Evolutionary conservation across 2,797 vertebrate species (phyloP).

Genomic region (Acrossocheilus wenchowensis): DNA sequence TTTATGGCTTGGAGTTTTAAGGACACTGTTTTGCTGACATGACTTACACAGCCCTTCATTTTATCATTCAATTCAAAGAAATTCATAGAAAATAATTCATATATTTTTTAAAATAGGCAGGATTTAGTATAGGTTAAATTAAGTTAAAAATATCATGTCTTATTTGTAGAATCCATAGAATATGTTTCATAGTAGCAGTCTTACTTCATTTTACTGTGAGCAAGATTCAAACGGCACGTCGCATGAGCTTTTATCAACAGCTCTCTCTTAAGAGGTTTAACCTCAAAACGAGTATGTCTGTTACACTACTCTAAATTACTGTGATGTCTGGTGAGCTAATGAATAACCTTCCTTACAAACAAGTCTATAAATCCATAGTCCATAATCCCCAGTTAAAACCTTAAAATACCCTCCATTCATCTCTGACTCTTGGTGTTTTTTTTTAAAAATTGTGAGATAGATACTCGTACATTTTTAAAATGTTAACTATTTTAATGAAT

Average conservation of each 20-base stretch:
- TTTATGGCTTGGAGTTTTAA: not conserved
- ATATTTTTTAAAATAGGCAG: too few species aligned
- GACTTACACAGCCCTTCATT: not conserved
- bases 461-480: not conserved
- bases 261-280: not conserved
- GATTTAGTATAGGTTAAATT: not conserved
- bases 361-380: conserved; percentile 2
- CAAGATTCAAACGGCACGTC: not conserved
- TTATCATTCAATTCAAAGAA: not conserved
- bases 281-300: not conserved
- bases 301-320: not conserved
- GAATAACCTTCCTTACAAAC: conserved; percentile 2
- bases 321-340: conserved; percentile 14
- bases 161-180: not conserved
- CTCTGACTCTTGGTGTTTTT: not conserved
- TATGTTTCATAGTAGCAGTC: not conserved
- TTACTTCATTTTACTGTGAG: not conserved
- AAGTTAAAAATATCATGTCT: not conserved
- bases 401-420: not conserved
- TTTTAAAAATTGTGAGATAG: not conserved
- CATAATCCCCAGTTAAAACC: not conserved
- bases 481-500: not conserved
- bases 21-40: not conserved
- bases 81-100: not conserved
- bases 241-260: not conserved